These are phyloP conservation scores for Chaetophractus vellerosus DNA, from an alignment of 2,797 vertebrate genomes.

Conservation along the genomic window DNA sequence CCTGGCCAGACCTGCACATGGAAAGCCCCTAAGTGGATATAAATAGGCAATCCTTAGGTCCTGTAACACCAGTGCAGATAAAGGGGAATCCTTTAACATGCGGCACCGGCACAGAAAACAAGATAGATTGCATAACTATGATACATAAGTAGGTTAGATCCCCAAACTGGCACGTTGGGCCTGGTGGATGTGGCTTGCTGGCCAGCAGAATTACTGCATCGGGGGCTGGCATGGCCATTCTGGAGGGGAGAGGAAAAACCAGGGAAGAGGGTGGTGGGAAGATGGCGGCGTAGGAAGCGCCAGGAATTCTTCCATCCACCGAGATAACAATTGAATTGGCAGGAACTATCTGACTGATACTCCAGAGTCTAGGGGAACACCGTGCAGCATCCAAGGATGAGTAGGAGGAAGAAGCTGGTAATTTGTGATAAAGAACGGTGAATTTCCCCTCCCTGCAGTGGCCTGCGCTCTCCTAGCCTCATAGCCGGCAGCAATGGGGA, in stretches of 20 bases:
- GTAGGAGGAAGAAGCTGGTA: no score
- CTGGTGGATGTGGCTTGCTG: neutral
- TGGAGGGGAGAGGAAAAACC: neutral
- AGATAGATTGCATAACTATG: conserved; percentile 1
- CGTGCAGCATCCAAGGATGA: no score
- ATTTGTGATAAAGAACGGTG: no score
- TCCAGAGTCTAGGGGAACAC: no score
- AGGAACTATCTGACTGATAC: no score
- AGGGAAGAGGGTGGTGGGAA: neutral
- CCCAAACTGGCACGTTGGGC: neutral
- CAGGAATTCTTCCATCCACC: no score
- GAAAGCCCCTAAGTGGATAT: conserved; percentile 53
- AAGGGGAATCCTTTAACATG: conserved; percentile 40
- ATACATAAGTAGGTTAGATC: neutral
- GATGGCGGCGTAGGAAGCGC: no score
- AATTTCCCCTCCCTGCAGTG: no score
- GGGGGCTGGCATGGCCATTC: neutral
- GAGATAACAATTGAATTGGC: no score
- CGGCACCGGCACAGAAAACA: neutral
- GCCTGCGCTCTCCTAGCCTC: no score
- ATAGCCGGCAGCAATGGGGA: no score
- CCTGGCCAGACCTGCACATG: neutral
- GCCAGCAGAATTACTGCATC: neutral
- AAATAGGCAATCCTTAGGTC: conserved; percentile 32
- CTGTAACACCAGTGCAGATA: neutral